Evolutionary conservation across 2,888 invertebrate genomes (phyloP), one percentile per base, ranked within the genome.

Genomic region (Andricus curvator): DNA sequence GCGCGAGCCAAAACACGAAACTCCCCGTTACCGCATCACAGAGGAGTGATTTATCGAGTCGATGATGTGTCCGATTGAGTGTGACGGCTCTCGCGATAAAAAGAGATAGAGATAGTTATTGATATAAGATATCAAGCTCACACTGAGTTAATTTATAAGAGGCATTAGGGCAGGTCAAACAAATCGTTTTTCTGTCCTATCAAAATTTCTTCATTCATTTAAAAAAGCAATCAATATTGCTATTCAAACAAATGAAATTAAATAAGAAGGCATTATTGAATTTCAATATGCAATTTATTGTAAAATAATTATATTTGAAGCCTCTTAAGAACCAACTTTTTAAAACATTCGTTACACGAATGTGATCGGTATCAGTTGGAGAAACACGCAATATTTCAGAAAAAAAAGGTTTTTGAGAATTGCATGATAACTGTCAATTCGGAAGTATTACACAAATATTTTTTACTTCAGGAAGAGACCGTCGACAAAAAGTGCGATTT

Each of bases 1-100:
- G 91, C 81, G 92, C 86, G 88, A 89, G 88, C 88, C 91, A 90
- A 91, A 92, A 92, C 89, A 91, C 88, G 85, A 84, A 87, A 86
- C 87, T 88, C 85, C 86, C 83, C 85, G 85, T 86, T 85, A 79
- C 85, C 86, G 80, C 78, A 81, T 84, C 80, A 83, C 84, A 70
- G 66, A 84, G 81, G 84, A 84, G 86, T 91, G 90, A 92, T 92
- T 91, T 90, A 91, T 92, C 87, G 88, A 84, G 60, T 79, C 85
- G 88, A 88, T 88, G 87, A 89, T 88, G 83, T 85, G 86, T 87
- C 86, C 76, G 85, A 88, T 88, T 84, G 83, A 85, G 84, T 86
- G 84, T 85, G 83, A 86, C 84, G 76, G 79, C 11, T 77, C n/a
- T 25, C 9, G 22, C 51, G 15, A 66, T 22, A 41, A 64, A 22